Base-by-base conservation (phyloP, 2,113 vertebrate genomes). In the Pavo muticus region DNA sequence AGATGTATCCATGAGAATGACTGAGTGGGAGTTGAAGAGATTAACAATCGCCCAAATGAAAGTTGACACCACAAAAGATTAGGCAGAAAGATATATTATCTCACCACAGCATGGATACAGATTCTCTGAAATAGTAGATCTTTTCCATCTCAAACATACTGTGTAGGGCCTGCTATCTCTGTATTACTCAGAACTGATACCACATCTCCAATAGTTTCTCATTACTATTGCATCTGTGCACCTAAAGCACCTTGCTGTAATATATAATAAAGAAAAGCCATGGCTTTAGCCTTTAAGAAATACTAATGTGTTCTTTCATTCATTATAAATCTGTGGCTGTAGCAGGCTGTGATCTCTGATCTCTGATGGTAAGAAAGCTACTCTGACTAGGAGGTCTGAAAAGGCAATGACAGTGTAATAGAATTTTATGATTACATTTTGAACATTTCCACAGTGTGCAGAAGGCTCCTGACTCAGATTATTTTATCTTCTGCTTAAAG, bases 351-450 rank as follows among this genome's bases (percentile, higher is more conserved):
- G 91, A 90, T 90, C 69, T 90, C 90, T 95, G 87, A 76, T 91
- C 88, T 92, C 90, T 90, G 82, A 75, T 0, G 1, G 76, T 75
- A 90, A 90, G 79, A 7, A 90, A 86, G 44, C 14, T 91, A 6
- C 83, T 90, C 76, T 84, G 72, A 84, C 39, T 84, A 88, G 81
- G 89, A 82, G 78, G 40, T 73, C 73, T 94, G 83, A 87, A 94
- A 93, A 95, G 76, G 80, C 52, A 84, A 82, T 81, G 65, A 69
- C 88, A 95, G 29, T 1, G 1, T 91, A 90, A 96, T 68, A 75
- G 80, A 72, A 82, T 90, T 95, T 96, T 92, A 78, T 95, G 12
- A 95, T 90, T 91, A 87, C 54, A 73, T 81, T 94, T 82, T 90
- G 91, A 84, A 40, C 52, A 81, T 84, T 93, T 88, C 52, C 67